Evolutionary conservation across 2,113 vertebrate species (phyloP).

Genomic region (Falcunculus frontatus): DNA sequence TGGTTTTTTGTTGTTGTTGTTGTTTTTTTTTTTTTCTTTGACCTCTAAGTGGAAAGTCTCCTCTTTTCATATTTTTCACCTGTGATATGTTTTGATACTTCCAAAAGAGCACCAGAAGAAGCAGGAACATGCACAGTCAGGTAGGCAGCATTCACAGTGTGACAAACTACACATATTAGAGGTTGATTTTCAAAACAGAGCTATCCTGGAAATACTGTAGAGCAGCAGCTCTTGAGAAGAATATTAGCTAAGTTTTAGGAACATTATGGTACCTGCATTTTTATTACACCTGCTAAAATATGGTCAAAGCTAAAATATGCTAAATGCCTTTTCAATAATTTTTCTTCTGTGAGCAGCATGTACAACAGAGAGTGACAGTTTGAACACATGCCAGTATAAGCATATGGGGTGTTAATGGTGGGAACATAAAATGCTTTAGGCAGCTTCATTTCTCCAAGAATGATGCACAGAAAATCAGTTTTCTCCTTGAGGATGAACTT

Average conservation of each 20-base stretch:
- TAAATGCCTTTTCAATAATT: not conserved
- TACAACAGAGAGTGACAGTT: slow-evolving; percentile 3
- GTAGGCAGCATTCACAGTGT: not conserved
- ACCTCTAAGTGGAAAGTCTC: not conserved
- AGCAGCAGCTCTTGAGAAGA: not conserved
- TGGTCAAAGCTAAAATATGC: slow-evolving; percentile 18
- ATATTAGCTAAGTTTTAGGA: not conserved
- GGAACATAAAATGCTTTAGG: slow-evolving; percentile 23
- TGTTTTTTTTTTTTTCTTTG: no score
- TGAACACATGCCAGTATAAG: not conserved
- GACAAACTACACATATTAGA: not conserved
- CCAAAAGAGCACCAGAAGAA: not conserved
- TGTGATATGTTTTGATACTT: not conserved
- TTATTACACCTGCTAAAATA: not conserved
- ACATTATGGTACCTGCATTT: not conserved
- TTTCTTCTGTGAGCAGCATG: not conserved
- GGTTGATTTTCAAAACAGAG: not conserved
- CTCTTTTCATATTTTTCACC: not conserved
- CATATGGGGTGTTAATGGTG: slow-evolving; percentile 18
- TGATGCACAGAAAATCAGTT: slow-evolving; percentile 31
- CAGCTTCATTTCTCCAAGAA: slow-evolving; percentile 23
- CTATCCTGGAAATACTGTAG: not conserved
- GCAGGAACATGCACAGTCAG: fast-evolving
- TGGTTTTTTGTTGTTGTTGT: no score
- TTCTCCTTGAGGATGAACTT: slow-evolving; percentile 37